Percentiles rank a stretch among this genome's conserved stretches.
Conservation (phyloP, 2,888 invertebrate genomes). For the Cataglyphis albicans region DNA sequence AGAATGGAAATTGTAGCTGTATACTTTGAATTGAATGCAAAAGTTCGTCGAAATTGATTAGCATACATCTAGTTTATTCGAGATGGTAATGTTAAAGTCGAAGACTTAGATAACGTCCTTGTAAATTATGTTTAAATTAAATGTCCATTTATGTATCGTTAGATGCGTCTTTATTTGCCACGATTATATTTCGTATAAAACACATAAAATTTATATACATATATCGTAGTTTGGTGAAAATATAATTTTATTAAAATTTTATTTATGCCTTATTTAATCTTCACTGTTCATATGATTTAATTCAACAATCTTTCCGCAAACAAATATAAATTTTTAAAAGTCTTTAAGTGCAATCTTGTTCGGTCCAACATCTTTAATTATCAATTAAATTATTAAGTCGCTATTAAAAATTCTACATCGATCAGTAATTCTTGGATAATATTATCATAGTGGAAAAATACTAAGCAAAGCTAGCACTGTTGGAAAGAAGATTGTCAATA, state of each 20-base stretch:
- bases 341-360: background rate
- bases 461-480: background rate
- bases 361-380: background rate
- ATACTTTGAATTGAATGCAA: slow-evolving; percentile 45
- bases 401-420: slow-evolving; percentile 9
- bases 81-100: slow-evolving; percentile 12
- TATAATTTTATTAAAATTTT: slow-evolving; percentile 4
- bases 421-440: background rate
- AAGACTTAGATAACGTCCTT: slow-evolving; percentile 1
- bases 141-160: slow-evolving; percentile 24
- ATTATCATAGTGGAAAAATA: slow-evolving; percentile 14
- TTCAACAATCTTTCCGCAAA: background rate
- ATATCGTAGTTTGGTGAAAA: background rate
- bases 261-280: background rate
- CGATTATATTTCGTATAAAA: background rate
- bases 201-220: background rate
- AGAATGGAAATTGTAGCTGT: slow-evolving; percentile 37
- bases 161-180: background rate
- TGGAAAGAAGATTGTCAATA: slow-evolving; percentile 5
- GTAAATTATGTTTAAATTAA: slow-evolving; percentile 20
- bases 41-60: slow-evolving; percentile 40
- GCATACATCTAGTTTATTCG: slow-evolving; percentile 21
- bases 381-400: slow-evolving; percentile 10
- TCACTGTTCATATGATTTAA: background rate
- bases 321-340: background rate